Evolutionary conservation across 2,888 invertebrate species (phyloP).

Genomic region (Dinocampus coccinellae): DNA sequence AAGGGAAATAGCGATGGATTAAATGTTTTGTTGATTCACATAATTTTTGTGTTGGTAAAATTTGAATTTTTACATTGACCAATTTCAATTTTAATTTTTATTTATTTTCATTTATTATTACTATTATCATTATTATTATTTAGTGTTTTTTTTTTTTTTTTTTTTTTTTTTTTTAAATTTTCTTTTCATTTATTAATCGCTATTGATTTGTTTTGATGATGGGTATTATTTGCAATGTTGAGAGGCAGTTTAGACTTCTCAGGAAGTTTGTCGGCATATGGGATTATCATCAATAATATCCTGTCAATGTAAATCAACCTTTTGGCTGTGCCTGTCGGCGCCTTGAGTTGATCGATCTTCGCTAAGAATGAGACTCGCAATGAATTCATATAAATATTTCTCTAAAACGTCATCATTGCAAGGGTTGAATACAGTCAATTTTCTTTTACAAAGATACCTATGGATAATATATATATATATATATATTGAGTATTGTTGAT

Average conservation of each 20-base stretch:
- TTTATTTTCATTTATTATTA: too few relatives aligned
- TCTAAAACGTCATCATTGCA: slow-evolving; percentile 16
- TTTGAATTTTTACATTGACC: too few relatives aligned
- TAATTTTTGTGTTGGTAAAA: too few relatives aligned
- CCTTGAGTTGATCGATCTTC: slow-evolving; percentile 33
- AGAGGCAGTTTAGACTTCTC: slow-evolving; percentile 24
- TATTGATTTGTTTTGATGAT: background rate
- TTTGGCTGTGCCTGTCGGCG: slow-evolving; percentile 32
- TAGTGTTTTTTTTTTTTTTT: background rate
- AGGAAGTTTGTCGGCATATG: slow-evolving; percentile 29
- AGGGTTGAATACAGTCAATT: background rate
- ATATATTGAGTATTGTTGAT: background rate
- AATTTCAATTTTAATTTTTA: too few relatives aligned
- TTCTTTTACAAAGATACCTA: background rate
- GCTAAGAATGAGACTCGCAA: slow-evolving; percentile 2
- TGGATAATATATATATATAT: background rate
- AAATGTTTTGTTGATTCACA: too few relatives aligned
- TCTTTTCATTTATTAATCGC: background rate
- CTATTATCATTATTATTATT: too few relatives aligned
- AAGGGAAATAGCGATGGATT: background rate
- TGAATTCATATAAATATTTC: background rate
- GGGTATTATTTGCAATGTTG: slow-evolving; percentile 18
- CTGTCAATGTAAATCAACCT: slow-evolving; percentile 38
- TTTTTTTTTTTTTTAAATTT: background rate
- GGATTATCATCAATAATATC: slow-evolving; percentile 33